These are phyloP conservation scores for Coregonus ussuriensis DNA, from an alignment of 2,797 vertebrate species.

Conservation along the genomic window DNA sequence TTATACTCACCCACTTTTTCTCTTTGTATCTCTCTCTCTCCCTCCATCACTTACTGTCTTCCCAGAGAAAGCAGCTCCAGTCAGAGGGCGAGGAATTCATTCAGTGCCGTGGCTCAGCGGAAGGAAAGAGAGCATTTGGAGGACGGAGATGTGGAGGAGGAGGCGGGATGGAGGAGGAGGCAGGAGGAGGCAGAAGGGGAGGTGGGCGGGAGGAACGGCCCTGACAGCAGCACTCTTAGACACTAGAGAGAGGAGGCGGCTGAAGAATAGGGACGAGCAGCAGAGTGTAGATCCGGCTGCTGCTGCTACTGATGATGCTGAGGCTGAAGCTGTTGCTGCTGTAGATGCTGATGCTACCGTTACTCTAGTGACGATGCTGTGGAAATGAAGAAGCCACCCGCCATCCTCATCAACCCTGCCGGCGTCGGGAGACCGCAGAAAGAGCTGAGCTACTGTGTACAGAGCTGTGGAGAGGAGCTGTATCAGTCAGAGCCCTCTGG, in stretches of 20 bases:
- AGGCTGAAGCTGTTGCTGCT: neutral
- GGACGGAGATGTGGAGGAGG: conserved; percentile 58
- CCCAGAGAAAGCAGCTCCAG: conserved; percentile 71
- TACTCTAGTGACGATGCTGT: neutral
- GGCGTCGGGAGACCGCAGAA: conserved; percentile 33
- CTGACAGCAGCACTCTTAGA: conserved; percentile 52
- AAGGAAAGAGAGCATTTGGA: conserved; percentile 52
- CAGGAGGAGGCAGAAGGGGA: conserved; percentile 65
- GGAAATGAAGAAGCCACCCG: neutral
- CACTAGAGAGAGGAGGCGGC: neutral
- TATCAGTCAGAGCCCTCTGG: conserved; percentile 56
- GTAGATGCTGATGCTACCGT: neutral
- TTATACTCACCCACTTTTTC: conserved; percentile 27
- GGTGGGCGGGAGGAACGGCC: conserved; percentile 66
- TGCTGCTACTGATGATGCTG: neutral
- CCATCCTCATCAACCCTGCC: neutral
- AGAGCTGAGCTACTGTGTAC: conserved; percentile 37
- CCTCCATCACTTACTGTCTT: conserved; percentile 71
- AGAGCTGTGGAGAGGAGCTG: conserved; percentile 56
- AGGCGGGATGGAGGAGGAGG: conserved; percentile 27
- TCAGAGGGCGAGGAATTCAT: conserved; percentile 71
- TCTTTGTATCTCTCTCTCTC: conserved; percentile 29
- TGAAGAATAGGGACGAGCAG: neutral
- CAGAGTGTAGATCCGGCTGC: neutral
- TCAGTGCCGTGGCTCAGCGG: conserved; percentile 70